Conservation (phyloP, 1,140 invertebrate genomes). For the Euglossa dilemma region DNA sequence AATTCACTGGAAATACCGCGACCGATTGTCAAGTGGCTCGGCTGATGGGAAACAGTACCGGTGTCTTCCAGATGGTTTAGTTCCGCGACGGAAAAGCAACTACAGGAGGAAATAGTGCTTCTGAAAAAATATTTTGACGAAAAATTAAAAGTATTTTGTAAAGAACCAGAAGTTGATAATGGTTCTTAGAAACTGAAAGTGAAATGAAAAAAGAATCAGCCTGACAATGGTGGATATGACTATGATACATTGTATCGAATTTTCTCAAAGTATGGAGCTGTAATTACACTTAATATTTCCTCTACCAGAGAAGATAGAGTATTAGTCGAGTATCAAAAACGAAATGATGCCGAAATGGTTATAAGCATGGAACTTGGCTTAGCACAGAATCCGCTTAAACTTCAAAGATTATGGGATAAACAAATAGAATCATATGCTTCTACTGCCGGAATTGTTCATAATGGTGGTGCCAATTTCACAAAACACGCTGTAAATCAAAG, state of each 20-base stretch:
- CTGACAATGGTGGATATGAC: conserved; percentile 88
- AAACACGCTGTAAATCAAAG: conserved; percentile 57
- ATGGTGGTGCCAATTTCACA: background rate
- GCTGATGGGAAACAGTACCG: no score
- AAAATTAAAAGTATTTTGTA: conserved; percentile 72
- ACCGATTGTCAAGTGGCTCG: no score
- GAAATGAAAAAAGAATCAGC: conserved; percentile 91
- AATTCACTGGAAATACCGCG: no score
- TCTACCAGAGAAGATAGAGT: conserved; percentile 90
- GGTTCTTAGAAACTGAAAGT: conserved; percentile 88
- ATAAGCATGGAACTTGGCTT: conserved; percentile 87
- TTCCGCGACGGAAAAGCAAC: no score
- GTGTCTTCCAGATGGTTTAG: no score
- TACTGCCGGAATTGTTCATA: background rate
- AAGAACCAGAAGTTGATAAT: conserved; percentile 78
- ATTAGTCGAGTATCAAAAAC: conserved; percentile 89
- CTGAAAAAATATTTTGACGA: conserved; percentile 84
- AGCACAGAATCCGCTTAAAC: conserved; percentile 73
- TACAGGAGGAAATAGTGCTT: conserved; percentile 88
- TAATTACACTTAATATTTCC: conserved; percentile 88
- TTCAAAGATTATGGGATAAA: conserved; percentile 71
- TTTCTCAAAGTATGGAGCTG: conserved; percentile 92
- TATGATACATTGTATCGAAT: conserved; percentile 86
- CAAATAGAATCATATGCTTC: background rate
- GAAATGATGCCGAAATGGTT: conserved; percentile 88